These are phyloP conservation scores for Bovichtus diacanthus DNA, from an alignment of 2,797 vertebrate species.

Conservation along the genomic window DNA sequence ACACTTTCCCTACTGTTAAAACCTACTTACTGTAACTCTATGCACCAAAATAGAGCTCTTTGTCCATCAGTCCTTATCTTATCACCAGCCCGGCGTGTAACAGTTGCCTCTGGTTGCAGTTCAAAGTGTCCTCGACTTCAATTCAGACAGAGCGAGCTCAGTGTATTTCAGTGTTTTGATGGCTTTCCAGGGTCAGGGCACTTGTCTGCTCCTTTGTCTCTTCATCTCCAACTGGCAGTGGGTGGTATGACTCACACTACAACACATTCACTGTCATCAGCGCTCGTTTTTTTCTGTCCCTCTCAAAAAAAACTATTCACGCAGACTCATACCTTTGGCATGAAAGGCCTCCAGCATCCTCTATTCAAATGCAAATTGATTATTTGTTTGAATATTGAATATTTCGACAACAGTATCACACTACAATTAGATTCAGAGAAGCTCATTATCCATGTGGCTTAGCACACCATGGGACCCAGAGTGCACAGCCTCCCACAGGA, in stretches of 20 bases:
- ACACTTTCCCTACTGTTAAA: slow-evolving; percentile 7
- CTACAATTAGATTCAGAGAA: slow-evolving; percentile 25
- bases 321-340: slow-evolving; percentile 24
- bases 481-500: slow-evolving; percentile 4
- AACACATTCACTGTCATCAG: slow-evolving; percentile 47
- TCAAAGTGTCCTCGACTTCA: slow-evolving; percentile 51
- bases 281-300: slow-evolving; percentile 20
- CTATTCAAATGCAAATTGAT: slow-evolving; percentile 45
- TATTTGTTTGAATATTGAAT: slow-evolving; percentile 35
- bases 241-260: slow-evolving; percentile 65
- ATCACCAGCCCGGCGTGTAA: slow-evolving; percentile 26
- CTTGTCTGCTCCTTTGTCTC: slow-evolving; percentile 66
- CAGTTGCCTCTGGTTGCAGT: slow-evolving; percentile 37
- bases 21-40: slow-evolving; percentile 10
- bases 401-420: slow-evolving; percentile 15
- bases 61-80: slow-evolving; percentile 44
- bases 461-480: slow-evolving; percentile 8
- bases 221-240: slow-evolving; percentile 55
- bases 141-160: slow-evolving; percentile 42
- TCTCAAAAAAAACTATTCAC: slow-evolving; percentile 8
- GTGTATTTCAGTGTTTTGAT: slow-evolving; percentile 58
- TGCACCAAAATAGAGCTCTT: slow-evolving; percentile 29
- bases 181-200: slow-evolving; percentile 60
- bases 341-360: slow-evolving; percentile 1
- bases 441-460: slow-evolving; percentile 27